Base-by-base conservation (phyloP, 2,113 vertebrate genomes). In the Trogon surrucura region DNA sequence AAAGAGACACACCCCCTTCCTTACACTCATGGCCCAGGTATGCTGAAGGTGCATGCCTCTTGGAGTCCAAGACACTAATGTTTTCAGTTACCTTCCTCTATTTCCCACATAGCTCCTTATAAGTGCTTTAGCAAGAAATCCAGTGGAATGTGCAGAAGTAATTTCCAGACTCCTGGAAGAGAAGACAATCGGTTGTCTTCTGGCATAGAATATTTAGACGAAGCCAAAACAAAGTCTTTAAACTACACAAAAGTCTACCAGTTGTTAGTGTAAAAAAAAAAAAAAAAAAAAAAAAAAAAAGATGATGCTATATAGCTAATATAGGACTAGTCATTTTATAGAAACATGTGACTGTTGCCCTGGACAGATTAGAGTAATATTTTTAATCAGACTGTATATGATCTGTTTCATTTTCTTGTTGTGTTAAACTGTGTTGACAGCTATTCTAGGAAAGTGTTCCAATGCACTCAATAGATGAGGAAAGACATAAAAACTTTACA, bases 401-500 rank as follows among this genome's bases (percentile, higher is more conserved):
- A 34, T 62, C 30, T 94, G 57, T 94, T 86, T 58, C 16, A 4
- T 80, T 72, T 77, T 70, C 64, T 67, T 85, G 7, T 82, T 89
- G 16, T 88, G 54, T 73, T 91, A 73, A 81, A 89, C 72, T 56
- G 30, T 64, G 74, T 77, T 97, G 77, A 87, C 85, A 93, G 77
- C 80, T 96, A 69, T 56, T 47, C 44, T 61, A 80, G 38, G 86
- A 64, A 93, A 92, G 30, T 86, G 79, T 81, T 94, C 82, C 62
- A 79, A 5, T 67, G 47, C 23, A 56, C 32, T 91, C 51, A 74
- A 17, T 89, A 81, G 48, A 84, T 13, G 17, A 6, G 25, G 18
- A 96, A 93, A 74, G 48, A 53, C 45, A 84, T 80, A 81, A 95
- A 78, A 92, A 20, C 65, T 95, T 93, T 61, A 57, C 80, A 84